Conservation (phyloP, 2,888 invertebrate genomes). For the Neoscelio sp. region DNA sequence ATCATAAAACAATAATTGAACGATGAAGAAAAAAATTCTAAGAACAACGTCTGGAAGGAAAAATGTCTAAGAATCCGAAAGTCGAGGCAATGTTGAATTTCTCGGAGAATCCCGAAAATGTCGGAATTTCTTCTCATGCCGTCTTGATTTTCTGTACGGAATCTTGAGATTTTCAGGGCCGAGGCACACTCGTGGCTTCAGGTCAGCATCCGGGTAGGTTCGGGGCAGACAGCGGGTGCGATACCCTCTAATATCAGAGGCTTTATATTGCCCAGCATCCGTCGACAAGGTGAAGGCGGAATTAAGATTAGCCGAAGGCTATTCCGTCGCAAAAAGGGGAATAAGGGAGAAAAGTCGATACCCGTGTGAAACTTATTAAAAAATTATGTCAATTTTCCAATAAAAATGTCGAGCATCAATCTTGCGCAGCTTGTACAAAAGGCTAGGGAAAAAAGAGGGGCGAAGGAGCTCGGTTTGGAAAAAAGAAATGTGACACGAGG, state of each 20-base stretch:
- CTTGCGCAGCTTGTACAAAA: constrained; percentile 40
- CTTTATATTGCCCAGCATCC: constrained; percentile 45
- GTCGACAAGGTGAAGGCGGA: constrained; percentile 46
- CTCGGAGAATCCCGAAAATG: constrained; percentile 56
- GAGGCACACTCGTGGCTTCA: constrained; percentile 33
- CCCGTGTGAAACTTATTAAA: constrained; percentile 45
- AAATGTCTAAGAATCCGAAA: no score
- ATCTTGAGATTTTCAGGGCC: constrained; percentile 62
- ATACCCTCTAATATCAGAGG: constrained; percentile 39
- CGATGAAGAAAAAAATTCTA: constrained; percentile 2
- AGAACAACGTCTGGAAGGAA: constrained; percentile 15
- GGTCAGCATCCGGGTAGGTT: constrained; percentile 36
- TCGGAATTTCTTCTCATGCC: constrained; percentile 45
- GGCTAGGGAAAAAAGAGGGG: constrained; percentile 3
- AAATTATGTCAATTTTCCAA: constrained; percentile 59
- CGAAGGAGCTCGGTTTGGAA: constrained; percentile 1
- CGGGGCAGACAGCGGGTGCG: not conserved
- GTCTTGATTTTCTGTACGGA: constrained; percentile 49
- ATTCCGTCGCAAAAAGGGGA: constrained; percentile 7
- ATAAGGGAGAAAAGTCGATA: constrained; percentile 31
- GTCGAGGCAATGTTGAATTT: constrained; percentile 38
- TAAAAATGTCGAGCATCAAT: constrained; percentile 53
- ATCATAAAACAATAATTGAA: constrained; percentile 48
- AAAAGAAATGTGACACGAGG: constrained; percentile 29
- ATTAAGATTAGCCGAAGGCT: constrained; percentile 59